A percentile compares a stretch with the other conserved stretches of the same genome.
Evolutionary conservation across 2,113 vertebrate species (phyloP).

Genomic region (Saimiri boliviensis): DNA sequence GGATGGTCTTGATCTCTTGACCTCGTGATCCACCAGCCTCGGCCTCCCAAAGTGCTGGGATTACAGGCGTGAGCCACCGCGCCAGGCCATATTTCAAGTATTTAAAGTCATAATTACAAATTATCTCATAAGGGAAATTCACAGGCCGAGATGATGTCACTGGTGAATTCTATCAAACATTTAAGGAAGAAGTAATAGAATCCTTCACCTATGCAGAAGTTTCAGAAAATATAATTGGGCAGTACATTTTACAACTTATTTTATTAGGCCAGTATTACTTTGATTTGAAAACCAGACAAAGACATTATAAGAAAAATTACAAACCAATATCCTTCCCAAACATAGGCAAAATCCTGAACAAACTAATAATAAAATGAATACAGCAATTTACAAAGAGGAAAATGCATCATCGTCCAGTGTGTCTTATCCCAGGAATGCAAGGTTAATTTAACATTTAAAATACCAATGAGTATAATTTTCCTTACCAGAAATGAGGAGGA

Average conservation of each 20-base stretch:
- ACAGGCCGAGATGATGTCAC: neutral
- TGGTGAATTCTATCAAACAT: neutral
- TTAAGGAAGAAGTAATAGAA: neutral
- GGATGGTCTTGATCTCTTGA: too few relatives aligned
- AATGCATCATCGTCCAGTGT: neutral
- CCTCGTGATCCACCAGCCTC: too few relatives aligned
- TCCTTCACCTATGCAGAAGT: neutral
- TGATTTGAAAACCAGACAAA: constrained; percentile 6
- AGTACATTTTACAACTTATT: neutral
- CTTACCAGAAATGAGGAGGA: neutral
- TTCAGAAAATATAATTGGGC: neutral
- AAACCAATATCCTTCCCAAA: neutral
- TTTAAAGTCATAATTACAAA: constrained; percentile 15
- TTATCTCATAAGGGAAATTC: neutral
- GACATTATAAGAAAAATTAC: constrained; percentile 1
- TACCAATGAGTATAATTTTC: neutral
- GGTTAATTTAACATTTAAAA: neutral
- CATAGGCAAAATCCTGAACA: neutral
- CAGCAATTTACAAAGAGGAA: neutral
- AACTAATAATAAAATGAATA: neutral
- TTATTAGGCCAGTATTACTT: neutral
- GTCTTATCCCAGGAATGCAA: neutral
- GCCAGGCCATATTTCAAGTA: too few relatives aligned
- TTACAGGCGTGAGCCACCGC: too few relatives aligned
- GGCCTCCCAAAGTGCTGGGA: too few relatives aligned